Percentiles rank a stretch among this genome's conserved stretches.
Evolutionary conservation across 1,140 invertebrate species (phyloP).

Genomic region (Drosophila novamexicana): DNA sequence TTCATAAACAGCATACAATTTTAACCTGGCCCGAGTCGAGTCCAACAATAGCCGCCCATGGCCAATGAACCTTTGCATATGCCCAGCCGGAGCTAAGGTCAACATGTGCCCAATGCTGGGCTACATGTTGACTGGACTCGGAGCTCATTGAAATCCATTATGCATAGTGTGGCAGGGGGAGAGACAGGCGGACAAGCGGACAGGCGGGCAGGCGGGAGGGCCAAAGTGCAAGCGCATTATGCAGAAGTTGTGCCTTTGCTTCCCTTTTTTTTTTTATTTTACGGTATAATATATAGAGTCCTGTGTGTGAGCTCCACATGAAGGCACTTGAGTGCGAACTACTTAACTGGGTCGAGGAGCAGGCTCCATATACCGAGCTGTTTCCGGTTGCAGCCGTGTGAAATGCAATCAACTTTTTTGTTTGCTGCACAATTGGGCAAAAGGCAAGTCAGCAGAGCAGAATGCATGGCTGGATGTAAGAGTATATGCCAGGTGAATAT

Average conservation of each 20-base stretch:
- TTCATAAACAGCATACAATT: conserved; percentile 44
- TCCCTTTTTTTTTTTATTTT: conserved; percentile 11
- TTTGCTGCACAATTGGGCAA: conserved; percentile 51
- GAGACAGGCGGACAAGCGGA: neutral
- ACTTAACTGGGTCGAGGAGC: conserved; percentile 50
- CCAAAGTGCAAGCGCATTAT: conserved; percentile 43
- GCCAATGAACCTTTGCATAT: conserved; percentile 44
- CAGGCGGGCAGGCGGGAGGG: neutral
- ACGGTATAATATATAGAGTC: conserved; percentile 21
- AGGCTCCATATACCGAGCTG: neutral
- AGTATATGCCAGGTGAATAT: conserved; percentile 1
- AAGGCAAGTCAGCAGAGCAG: conserved; percentile 17
- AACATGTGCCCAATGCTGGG: conserved; percentile 29
- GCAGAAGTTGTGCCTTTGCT: conserved; percentile 41
- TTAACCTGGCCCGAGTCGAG: conserved; percentile 11
- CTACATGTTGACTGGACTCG: conserved; percentile 18
- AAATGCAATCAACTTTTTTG: conserved; percentile 58
- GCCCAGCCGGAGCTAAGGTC: conserved; percentile 36
- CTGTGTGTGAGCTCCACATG: conserved; percentile 2
- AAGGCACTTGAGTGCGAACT: conserved; percentile 50
- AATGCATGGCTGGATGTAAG: neutral
- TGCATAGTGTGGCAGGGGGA: conserved; percentile 16
- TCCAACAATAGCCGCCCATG: conserved; percentile 33
- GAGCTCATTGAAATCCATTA: conserved; percentile 43
- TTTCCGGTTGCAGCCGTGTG: conserved; percentile 31